Conservation (phyloP, 2,888 invertebrate species). For the Automeris io region DNA sequence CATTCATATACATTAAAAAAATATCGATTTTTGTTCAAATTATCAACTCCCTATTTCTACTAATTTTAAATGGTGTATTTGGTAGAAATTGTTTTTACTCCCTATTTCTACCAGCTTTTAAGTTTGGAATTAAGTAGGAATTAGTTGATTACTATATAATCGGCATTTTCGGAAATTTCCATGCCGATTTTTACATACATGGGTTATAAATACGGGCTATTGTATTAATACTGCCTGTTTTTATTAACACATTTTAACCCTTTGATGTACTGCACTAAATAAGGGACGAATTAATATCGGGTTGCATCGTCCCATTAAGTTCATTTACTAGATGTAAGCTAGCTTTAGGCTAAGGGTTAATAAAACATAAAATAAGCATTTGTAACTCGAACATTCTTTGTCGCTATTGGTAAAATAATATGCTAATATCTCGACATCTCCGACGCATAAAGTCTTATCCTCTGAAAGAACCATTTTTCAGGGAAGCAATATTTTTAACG, state of each 20-base stretch:
- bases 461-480: no score
- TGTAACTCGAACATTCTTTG: slow-evolving; percentile 45
- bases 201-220: not conserved
- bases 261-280: slow-evolving; percentile 10
- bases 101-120: no score
- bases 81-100: slow-evolving; percentile 2
- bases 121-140: not conserved
- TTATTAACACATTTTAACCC: not conserved
- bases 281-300: slow-evolving; percentile 21
- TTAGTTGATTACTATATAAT: not conserved
- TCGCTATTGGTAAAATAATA: slow-evolving; percentile 16
- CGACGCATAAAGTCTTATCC: no score
- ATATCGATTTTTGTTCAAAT: not conserved
- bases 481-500: no score
- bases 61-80: slow-evolving; percentile 3
- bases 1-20: slow-evolving; percentile 7
- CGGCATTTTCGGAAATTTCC: not conserved
- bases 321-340: slow-evolving; percentile 60
- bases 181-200: not conserved
- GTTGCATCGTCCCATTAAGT: slow-evolving; percentile 29
- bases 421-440: slow-evolving; percentile 23
- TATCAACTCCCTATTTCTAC: no score
- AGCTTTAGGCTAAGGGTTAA: slow-evolving; percentile 57
- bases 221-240: not conserved
- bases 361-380: slow-evolving; percentile 54